These are phyloP conservation scores for Acanthococcus lagerstroemiae DNA, from an alignment of 2,888 invertebrate genomes.

Conservation along the genomic window DNA sequence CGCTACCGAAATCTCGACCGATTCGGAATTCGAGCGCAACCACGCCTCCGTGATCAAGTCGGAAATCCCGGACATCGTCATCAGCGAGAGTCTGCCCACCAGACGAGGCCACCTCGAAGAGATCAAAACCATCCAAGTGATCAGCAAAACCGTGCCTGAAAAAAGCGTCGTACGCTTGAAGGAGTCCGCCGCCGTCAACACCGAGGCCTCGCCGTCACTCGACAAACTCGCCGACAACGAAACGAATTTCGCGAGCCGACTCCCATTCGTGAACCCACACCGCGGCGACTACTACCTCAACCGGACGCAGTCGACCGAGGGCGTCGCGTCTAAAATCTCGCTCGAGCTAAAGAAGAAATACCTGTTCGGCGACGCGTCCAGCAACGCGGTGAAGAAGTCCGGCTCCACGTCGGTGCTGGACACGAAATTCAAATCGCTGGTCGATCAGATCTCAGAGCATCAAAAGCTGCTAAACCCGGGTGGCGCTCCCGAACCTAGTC, in stretches of 20 bases:
- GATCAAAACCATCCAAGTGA: constrained; percentile 24
- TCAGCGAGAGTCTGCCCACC: constrained; percentile 47
- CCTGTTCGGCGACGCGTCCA: constrained; percentile 53
- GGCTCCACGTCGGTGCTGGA: constrained; percentile 75
- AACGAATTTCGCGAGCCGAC: no score
- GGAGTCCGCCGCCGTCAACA: background rate
- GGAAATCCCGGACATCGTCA: constrained; percentile 64
- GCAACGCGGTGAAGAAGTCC: constrained; percentile 60
- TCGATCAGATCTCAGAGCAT: constrained; percentile 76
- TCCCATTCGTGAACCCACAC: constrained; percentile 49
- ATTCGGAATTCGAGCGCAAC: constrained; percentile 83
- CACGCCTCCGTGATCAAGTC: constrained; percentile 57
- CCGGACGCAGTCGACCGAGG: constrained; percentile 75
- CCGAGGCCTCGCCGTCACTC: background rate
- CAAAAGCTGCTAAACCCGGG: constrained; percentile 74
- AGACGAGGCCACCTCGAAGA: constrained; percentile 17
- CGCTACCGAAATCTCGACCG: constrained; percentile 83
- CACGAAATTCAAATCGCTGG: constrained; percentile 71
- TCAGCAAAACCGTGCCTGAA: background rate
- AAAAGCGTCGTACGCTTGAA: background rate
- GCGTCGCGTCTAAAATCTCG: constrained; percentile 76
- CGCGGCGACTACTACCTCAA: constrained; percentile 67
- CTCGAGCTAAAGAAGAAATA: constrained; percentile 77
- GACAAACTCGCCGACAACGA: no score
- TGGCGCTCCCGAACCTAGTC: constrained; percentile 58